These are phyloP conservation scores for Actinernus sp. DNA, from an alignment of 92 coral and sea anemone species.

Conservation along the genomic window DNA sequence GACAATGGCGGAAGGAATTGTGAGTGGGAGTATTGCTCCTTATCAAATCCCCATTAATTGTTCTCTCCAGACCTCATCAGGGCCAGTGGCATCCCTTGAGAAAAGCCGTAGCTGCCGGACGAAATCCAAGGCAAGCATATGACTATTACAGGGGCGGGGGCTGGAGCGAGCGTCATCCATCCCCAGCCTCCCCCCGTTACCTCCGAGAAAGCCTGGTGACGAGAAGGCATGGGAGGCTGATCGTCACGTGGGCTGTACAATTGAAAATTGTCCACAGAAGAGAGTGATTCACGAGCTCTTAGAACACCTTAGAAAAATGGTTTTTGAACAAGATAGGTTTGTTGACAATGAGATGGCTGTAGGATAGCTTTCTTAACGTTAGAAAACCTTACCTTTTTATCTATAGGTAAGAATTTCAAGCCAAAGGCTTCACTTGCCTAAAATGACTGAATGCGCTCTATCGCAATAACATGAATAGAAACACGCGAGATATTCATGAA, in stretches of 20 bases:
- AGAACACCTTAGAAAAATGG: conserved; percentile 43
- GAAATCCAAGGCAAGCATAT: conserved; percentile 77
- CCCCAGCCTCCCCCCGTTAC: conserved; percentile 80
- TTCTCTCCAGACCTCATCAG: conserved; percentile 53
- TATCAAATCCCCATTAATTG: no score
- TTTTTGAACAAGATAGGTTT: conserved; percentile 52
- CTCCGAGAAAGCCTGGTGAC: conserved; percentile 18
- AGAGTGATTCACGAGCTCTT: conserved; percentile 72
- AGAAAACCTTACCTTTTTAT: no score
- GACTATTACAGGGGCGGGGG: conserved; percentile 84
- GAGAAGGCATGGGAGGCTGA: conserved; percentile 18
- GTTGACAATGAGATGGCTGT: conserved; percentile 22
- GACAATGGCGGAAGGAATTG: no score
- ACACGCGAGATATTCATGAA: no score
- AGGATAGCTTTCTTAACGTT: no score
- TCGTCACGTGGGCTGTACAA: conserved; percentile 71
- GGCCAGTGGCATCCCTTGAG: conserved; percentile 48
- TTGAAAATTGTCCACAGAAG: conserved; percentile 81
- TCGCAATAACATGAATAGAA: no score
- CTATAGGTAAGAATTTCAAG: no score
- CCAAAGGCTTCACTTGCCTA: no score
- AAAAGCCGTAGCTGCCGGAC: conserved; percentile 67
- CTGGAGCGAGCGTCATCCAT: conserved; percentile 37
- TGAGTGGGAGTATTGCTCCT: no score
- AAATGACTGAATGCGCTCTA: no score